Percentiles rank a stretch among this genome's conserved stretches.
phyloP scores from a whole-genome alignment of 2,797 vertebrate species.

The Typhlichthys subterraneus region DNA sequence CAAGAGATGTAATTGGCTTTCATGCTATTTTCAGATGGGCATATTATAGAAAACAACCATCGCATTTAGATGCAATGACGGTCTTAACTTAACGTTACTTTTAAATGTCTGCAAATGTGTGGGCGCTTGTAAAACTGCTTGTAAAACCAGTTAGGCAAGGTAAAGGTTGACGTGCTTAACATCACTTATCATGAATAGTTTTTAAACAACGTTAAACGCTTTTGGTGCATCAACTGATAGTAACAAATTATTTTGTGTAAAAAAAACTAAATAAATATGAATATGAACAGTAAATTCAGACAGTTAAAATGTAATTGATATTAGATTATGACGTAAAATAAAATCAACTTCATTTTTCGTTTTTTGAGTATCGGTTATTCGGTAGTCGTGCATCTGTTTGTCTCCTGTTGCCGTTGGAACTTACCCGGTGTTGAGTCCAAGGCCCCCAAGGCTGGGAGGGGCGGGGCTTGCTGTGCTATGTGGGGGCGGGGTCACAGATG shows the following conservation, averaged over 20 bases:
- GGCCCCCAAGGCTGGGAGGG: constrained; percentile 76
- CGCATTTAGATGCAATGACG: too few relatives aligned
- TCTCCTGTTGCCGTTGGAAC: constrained; percentile 25
- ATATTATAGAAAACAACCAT: too few relatives aligned
- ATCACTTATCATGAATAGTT: neutral
- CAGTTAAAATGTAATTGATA: too few relatives aligned
- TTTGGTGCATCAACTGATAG: too few relatives aligned
- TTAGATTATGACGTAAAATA: too few relatives aligned
- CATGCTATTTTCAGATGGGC: too few relatives aligned
- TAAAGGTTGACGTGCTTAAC: neutral
- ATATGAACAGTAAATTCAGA: too few relatives aligned
- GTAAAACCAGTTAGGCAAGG: constrained; percentile 5
- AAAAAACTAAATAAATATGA: too few relatives aligned
- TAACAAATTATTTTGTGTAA: too few relatives aligned
- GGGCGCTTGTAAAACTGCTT: neutral
- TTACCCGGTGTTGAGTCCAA: constrained; percentile 85
- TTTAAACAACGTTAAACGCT: too few relatives aligned
- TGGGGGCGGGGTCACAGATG: constrained; percentile 83
- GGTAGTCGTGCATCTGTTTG: neutral
- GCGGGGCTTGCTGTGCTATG: constrained; percentile 85
- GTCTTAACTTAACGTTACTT: neutral
- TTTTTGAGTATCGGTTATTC: neutral
- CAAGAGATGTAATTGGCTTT: neutral
- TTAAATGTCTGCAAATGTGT: neutral
- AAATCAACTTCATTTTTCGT: too few relatives aligned